Evolutionary conservation across 2,113 vertebrate genomes (phyloP), one percentile per base, ranked within the genome.

Genomic region (Dromaius novaehollandiae): DNA sequence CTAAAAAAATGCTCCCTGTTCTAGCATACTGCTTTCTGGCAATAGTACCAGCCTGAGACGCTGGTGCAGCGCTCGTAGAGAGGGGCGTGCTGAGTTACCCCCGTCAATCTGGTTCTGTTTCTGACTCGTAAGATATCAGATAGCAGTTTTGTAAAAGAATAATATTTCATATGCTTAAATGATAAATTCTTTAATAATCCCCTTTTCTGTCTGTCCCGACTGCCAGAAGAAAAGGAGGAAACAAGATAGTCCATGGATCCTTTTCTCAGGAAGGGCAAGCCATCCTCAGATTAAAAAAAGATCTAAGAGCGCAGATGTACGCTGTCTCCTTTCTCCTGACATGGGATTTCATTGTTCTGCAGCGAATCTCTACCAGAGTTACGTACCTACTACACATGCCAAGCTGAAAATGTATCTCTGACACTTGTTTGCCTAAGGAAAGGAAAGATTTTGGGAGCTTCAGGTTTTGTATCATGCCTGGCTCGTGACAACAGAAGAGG

Each of bases 231-330:
- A 48, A 48, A 85, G 22, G 24, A 84, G 3, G 16, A 76, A 22
- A 61, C 18, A 25, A 36, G 21, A 48, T 55, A 74, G 38, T 28
- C 15, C 28, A 28, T 4, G 0, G 0, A 40, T 46, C 2, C 2
- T 66, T 89, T 83, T 7, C 80, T 65, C 51, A 69, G 46, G 42
- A 73, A 73, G 13, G 5, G 4, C 70, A 76, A 89, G 26, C 16
- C 22, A 61, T 64, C 30, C 8, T 82, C 82, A 42, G 19, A 25
- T 55, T 83, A 65, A 66, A 88, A 90, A 11, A 22, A 77, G 21
- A 65, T 92, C 73, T 77, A 61, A 69, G 5, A 61, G 6, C 26
- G 76, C 88, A 77, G 34, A 15, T 48, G 13, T 65, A 34, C 6
- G 12, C 7, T 34, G 30, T 26, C 36, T 64, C 61, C 30, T 80